Percentiles rank a stretch among this genome's conserved stretches.
Conservation (phyloP, 2,113 vertebrate genomes). For the Symphodus melops region DNA sequence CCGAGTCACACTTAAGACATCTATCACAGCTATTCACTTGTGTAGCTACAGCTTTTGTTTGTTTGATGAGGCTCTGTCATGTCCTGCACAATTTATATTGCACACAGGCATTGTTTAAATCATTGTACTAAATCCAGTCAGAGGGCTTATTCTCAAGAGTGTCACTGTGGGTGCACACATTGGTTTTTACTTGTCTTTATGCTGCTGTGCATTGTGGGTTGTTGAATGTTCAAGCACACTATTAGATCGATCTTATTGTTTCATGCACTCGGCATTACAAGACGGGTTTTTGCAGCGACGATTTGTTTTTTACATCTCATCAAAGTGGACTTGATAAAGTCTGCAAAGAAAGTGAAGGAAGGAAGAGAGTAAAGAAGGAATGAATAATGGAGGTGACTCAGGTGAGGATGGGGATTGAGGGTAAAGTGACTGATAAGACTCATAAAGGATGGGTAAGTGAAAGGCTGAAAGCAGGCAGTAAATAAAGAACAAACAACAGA, state of each 20-base stretch:
- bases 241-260: slow-evolving; percentile 48
- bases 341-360: too few species aligned
- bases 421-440: neutral
- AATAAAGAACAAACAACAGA: slow-evolving; percentile 7
- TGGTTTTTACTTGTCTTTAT: too few species aligned
- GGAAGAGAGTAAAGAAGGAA: neutral
- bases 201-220: neutral
- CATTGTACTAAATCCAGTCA: slow-evolving; percentile 62
- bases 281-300: neutral
- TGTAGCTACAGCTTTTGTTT: too few species aligned
- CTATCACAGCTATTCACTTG: slow-evolving; percentile 41
- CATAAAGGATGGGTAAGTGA: neutral
- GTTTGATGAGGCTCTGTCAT: slow-evolving; percentile 35
- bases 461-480: slow-evolving; percentile 5
- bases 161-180: slow-evolving; percentile 1
- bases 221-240: slow-evolving; percentile 26
- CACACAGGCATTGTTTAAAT: slow-evolving; percentile 62
- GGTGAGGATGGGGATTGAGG: neutral
- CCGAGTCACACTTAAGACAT: slow-evolving; percentile 42
- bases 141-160: slow-evolving; percentile 19
- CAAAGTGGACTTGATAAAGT: slow-evolving; percentile 9
- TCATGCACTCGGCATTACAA: slow-evolving; percentile 35
- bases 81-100: slow-evolving; percentile 41
- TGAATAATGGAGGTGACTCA: neutral
- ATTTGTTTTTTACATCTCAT: slow-evolving; percentile 37